A percentile compares a stretch with the other conserved stretches of the same genome.
Evolutionary conservation across 2,113 vertebrate genomes (phyloP).

Genomic region (Copsychus sechellarum): DNA sequence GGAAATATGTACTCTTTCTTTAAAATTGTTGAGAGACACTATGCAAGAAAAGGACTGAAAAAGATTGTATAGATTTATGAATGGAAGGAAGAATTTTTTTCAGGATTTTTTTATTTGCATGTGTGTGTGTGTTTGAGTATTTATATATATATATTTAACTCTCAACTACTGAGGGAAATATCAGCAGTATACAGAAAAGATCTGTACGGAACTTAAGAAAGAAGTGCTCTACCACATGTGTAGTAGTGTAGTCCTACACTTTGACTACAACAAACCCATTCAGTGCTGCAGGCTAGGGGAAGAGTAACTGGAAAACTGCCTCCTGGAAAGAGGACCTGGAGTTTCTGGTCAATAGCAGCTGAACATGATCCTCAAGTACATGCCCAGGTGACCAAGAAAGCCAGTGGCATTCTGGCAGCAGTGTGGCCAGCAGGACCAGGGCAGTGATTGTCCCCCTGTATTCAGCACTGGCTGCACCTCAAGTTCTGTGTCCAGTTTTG

Average conservation of each 20-base stretch:
- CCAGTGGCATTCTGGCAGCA: neutral
- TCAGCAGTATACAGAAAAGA: neutral
- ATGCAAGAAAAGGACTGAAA: neutral
- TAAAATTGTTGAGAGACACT: slow-evolving; percentile 5
- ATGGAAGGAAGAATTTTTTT: neutral
- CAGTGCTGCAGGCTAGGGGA: neutral
- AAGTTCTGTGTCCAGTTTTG: neutral
- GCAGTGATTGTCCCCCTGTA: neutral
- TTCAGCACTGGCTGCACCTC: neutral
- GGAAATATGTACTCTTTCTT: slow-evolving; percentile 43
- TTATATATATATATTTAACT: neutral
- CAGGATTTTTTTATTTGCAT: neutral
- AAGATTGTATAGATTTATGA: neutral
- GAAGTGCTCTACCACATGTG: neutral
- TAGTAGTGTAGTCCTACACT: neutral
- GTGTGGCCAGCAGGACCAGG: neutral
- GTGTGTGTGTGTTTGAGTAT: neutral
- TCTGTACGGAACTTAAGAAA: neutral
- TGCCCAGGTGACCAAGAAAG: neutral
- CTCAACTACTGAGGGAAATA: neutral
- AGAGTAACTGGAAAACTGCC: neutral
- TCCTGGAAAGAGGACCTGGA: fast-evolving
- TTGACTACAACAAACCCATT: neutral
- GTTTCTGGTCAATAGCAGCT: neutral
- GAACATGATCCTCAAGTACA: no score